These are phyloP conservation scores for Tragelaphus eurycerus DNA, from an alignment of 2,797 vertebrate genomes.

Conservation along the genomic window DNA sequence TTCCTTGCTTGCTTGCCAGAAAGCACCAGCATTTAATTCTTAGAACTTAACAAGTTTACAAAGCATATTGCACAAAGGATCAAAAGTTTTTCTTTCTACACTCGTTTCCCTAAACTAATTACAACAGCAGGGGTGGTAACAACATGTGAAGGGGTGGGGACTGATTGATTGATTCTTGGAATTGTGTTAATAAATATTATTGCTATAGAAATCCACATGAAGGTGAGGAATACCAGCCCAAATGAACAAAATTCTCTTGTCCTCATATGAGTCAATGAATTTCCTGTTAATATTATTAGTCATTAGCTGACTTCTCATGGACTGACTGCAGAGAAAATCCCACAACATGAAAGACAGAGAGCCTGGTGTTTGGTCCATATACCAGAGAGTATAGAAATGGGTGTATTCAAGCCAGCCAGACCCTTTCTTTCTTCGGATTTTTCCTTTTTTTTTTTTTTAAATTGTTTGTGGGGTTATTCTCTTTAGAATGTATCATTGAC, in stretches of 20 bases:
- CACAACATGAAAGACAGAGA: not conserved
- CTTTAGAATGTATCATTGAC: not conserved
- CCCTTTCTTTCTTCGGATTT: not conserved
- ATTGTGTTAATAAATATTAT: not conserved
- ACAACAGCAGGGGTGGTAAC: not conserved
- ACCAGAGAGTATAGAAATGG: not conserved
- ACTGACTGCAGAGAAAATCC: not conserved
- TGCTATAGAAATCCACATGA: not conserved
- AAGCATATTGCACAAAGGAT: not conserved
- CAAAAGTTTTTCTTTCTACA: not conserved
- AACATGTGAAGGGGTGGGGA: not conserved
- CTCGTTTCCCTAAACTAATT: not conserved
- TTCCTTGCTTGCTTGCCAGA: conserved; percentile 23
- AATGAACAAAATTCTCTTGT: not conserved
- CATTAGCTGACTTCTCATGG: not conserved
- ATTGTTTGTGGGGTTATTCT: not conserved
- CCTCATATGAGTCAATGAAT: not conserved
- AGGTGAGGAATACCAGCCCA: not conserved
- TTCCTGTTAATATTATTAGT: not conserved
- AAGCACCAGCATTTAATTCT: not conserved
- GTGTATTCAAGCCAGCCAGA: not conserved
- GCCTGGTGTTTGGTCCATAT: not conserved
- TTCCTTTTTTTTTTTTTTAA: not conserved
- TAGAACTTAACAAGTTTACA: not conserved
- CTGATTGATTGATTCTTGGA: not conserved